These are phyloP conservation scores for Euplexia lucipara DNA, from an alignment of 2,888 invertebrate species.

Conservation along the genomic window DNA sequence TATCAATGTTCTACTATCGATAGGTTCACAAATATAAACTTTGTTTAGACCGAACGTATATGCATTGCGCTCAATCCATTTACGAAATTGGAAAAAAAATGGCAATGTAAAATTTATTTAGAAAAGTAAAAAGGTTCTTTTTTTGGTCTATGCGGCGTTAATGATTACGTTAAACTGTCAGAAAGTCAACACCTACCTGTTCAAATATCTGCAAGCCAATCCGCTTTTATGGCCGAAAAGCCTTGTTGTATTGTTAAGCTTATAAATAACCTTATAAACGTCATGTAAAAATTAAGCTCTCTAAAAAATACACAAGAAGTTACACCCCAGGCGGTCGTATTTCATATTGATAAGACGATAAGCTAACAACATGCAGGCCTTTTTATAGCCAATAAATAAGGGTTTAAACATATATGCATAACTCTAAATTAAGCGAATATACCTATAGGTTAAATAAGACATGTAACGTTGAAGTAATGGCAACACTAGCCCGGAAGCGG, in stretches of 20 bases:
- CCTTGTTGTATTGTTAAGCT: slow-evolving; percentile 45
- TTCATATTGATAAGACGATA: slow-evolving; percentile 74
- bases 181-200: slow-evolving; percentile 50
- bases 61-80: slow-evolving; percentile 10
- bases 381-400: slow-evolving; percentile 76
- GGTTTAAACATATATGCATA: slow-evolving; percentile 72
- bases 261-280: slow-evolving; percentile 60
- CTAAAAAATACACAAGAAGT: slow-evolving; percentile 66
- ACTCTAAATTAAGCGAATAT: slow-evolving; percentile 80
- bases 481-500: slow-evolving; percentile 86
- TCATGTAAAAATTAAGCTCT: slow-evolving; percentile 64
- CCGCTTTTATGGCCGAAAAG: slow-evolving; percentile 36
- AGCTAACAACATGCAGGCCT: slow-evolving; percentile 72
- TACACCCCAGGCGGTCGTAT: slow-evolving; percentile 66
- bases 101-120: neutral
- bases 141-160: slow-evolving; percentile 25
- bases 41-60: neutral
- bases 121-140: neutral
- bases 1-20: slow-evolving; percentile 49
- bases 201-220: slow-evolving; percentile 33
- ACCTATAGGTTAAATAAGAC: slow-evolving; percentile 86
- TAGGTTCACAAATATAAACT: slow-evolving; percentile 25
- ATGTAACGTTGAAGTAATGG: slow-evolving; percentile 85
- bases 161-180: slow-evolving; percentile 43
- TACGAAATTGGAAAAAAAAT: slow-evolving; percentile 5